Conservation (phyloP, 2,113 vertebrate species). For the Centrocercus urophasianus region DNA sequence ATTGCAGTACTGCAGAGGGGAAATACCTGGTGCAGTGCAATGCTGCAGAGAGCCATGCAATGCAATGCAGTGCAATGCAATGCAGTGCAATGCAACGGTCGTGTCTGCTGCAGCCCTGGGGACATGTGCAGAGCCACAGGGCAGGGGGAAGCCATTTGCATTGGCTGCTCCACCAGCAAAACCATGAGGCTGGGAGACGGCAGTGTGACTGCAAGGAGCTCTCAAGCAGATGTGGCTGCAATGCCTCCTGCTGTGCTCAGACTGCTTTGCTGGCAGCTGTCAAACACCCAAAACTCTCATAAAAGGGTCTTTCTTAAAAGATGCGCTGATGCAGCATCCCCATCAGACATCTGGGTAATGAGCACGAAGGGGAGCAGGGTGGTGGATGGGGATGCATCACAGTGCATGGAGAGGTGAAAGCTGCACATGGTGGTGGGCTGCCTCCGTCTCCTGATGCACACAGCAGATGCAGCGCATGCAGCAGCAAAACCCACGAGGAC, state of each 20-base stretch:
- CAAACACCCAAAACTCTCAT: rapidly evolving
- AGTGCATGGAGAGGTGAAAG: rapidly evolving
- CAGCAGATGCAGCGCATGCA: rapidly evolving
- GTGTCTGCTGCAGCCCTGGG: neutral
- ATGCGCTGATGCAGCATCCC: rapidly evolving
- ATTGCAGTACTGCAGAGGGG: rapidly evolving
- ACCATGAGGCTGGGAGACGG: neutral
- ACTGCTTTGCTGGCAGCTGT: neutral
- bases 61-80: rapidly evolving
- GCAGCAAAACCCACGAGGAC: rapidly evolving
- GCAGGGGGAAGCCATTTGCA: rapidly evolving
- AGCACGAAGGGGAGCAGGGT: neutral
- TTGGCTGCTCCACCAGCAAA: neutral
- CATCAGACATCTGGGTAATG: rapidly evolving
- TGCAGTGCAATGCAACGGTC: rapidly evolving
- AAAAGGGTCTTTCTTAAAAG: rapidly evolving
- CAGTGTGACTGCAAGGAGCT: neutral
- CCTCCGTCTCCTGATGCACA: rapidly evolving
- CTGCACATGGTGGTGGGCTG: neutral
- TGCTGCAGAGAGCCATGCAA: rapidly evolving
- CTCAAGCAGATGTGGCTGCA: neutral
- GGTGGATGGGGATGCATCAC: neutral
- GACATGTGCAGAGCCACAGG: too few relatives aligned
- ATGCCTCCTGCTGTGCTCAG: neutral
- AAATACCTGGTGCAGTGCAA: neutral